Conservation (phyloP, 2,888 invertebrate genomes). For the Hyppa rectilinea region DNA sequence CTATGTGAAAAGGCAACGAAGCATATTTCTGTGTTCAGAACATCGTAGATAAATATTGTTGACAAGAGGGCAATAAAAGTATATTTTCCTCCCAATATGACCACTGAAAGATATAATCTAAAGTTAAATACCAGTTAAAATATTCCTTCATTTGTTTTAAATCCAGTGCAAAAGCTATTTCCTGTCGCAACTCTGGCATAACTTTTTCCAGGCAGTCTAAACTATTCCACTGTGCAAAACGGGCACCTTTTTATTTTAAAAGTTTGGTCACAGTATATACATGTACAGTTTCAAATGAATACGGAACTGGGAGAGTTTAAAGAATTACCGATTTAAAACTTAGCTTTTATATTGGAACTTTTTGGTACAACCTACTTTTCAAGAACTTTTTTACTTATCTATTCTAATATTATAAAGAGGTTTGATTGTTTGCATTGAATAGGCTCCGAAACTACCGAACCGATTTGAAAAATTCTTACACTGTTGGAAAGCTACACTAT, state of each 20-base stretch:
- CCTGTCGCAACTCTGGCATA: conserved; percentile 17
- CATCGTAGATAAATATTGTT: background rate
- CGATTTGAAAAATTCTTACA: too few species aligned
- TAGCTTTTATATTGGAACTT: background rate
- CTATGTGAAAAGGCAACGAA: background rate
- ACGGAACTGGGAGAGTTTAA: background rate
- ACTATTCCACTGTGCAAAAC: conserved; percentile 41
- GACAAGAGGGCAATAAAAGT: background rate
- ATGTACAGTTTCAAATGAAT: conserved; percentile 6
- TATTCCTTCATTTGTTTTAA: conserved; percentile 10
- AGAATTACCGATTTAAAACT: conserved; percentile 3
- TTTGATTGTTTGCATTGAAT: too few species aligned
- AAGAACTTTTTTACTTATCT: background rate
- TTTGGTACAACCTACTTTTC: background rate
- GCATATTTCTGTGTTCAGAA: background rate
- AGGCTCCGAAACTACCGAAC: too few species aligned
- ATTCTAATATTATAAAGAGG: too few species aligned
- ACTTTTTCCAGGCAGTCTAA: conserved; percentile 42
- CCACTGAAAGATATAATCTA: background rate
- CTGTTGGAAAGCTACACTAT: too few species aligned
- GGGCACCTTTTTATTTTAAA: conserved; percentile 23
- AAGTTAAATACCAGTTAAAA: conserved; percentile 15
- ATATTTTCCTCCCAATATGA: background rate
- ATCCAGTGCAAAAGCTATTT: conserved; percentile 26
- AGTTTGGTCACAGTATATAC: conserved; percentile 7